These are phyloP conservation scores for Drosophila sproati DNA, from an alignment of 1,140 invertebrate species.

Conservation along the genomic window DNA sequence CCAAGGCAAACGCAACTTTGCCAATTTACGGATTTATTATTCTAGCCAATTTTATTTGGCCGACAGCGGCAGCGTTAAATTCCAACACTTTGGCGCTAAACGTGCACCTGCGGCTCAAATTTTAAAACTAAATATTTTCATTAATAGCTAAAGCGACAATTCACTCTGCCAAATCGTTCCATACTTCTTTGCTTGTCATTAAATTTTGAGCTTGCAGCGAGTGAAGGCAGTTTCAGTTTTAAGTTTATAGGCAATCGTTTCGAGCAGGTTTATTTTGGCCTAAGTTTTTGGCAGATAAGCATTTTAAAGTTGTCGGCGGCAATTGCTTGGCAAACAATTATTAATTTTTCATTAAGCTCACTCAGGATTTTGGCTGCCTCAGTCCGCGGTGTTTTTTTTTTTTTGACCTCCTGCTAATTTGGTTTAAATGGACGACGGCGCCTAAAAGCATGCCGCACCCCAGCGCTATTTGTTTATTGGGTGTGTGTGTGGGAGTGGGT, in stretches of 20 bases:
- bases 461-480: conserved; percentile 20
- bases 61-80: conserved; percentile 32
- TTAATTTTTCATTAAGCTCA: conserved; percentile 58
- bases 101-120: conserved; percentile 67
- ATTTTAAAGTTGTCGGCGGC: conserved; percentile 41
- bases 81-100: conserved; percentile 35
- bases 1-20: conserved; percentile 53
- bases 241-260: conserved; percentile 1
- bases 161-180: too few species aligned
- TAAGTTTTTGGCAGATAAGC: conserved; percentile 46
- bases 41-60: conserved; percentile 71
- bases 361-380: neutral
- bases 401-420: conserved; percentile 75
- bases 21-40: conserved; percentile 80
- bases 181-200: neutral
- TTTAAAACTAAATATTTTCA: conserved; percentile 61
- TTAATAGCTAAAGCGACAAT: conserved; percentile 26
- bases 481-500: conserved; percentile 4
- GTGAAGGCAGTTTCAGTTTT: conserved; percentile 1
- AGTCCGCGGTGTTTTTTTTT: too few species aligned
- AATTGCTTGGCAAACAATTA: conserved; percentile 70
- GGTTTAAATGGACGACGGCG: conserved; percentile 58
- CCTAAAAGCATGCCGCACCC: conserved; percentile 56
- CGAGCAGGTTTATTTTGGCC: neutral
- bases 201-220: neutral